Conservation (phyloP, 2,888 invertebrate genomes). For the Metallyticus violacea region DNA sequence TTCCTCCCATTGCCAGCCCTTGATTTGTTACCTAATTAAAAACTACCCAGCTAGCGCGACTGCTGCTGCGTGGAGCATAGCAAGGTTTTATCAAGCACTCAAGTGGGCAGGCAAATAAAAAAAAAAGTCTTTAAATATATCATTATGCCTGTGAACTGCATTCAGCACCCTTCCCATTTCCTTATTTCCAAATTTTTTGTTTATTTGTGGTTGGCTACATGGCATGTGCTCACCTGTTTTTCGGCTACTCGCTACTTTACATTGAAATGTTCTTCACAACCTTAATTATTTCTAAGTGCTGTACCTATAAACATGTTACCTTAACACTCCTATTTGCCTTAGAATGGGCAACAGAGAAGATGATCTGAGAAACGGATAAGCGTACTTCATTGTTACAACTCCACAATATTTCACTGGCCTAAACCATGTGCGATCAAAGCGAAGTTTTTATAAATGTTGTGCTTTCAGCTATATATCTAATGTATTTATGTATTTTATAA, state of each 20-base stretch:
- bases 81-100: background rate
- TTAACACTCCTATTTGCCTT: background rate
- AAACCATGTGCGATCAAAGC: too few species aligned
- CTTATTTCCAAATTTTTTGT: background rate
- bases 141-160: background rate
- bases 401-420: too few species aligned
- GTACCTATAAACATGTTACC: background rate
- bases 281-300: background rate
- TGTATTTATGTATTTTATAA: too few species aligned
- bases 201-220: background rate
- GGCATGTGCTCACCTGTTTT: background rate
- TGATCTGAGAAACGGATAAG: too few species aligned
- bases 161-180: background rate
- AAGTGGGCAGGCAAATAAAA: background rate
- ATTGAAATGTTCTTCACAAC: background rate
- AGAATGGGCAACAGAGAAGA: too few species aligned
- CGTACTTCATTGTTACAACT: too few species aligned
- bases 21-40: slow-evolving; percentile 31
- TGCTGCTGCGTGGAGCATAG: background rate
- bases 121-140: background rate
- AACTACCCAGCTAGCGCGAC: background rate
- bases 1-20: slow-evolving; percentile 23
- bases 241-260: background rate
- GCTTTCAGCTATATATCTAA: too few species aligned
- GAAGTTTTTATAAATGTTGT: too few species aligned